Conservation (phyloP, 2,888 invertebrate genomes). For the Ryuthela nishihirai region DNA sequence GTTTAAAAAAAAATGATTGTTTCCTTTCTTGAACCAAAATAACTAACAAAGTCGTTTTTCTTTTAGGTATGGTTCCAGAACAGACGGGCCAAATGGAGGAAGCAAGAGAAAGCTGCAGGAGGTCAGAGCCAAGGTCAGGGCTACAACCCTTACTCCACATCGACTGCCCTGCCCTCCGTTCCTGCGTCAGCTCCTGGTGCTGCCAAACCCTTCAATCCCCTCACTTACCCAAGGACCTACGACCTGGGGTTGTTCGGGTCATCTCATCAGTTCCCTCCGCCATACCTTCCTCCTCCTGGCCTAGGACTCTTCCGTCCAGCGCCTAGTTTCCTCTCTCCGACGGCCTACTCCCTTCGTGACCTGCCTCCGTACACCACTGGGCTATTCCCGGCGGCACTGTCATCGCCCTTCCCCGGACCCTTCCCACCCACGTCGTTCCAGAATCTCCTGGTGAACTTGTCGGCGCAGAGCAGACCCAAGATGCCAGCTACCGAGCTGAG, state of each 20-base stretch:
- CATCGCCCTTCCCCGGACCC: constrained; percentile 28
- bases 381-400: constrained; percentile 20
- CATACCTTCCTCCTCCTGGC: constrained; percentile 32
- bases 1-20: too few species aligned
- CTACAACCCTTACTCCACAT: constrained; percentile 38
- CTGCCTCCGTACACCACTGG: constrained; percentile 18
- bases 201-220: constrained; percentile 24
- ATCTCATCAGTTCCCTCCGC: constrained; percentile 23
- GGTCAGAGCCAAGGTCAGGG: constrained; percentile 35
- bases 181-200: constrained; percentile 26
- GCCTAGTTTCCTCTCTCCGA: constrained; percentile 19
- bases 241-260: constrained; percentile 19
- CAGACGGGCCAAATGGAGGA: constrained; percentile 51
- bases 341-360: constrained; percentile 28
- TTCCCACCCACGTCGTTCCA: constrained; percentile 64
- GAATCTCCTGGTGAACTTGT: constrained; percentile 74
- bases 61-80: constrained; percentile 45
- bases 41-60: constrained; percentile 1
- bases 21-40: too few species aligned
- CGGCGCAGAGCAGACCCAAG: constrained; percentile 46
- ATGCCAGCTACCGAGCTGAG: constrained; percentile 24
- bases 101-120: constrained; percentile 43
- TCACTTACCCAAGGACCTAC: constrained; percentile 22
- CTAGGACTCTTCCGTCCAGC: constrained; percentile 23
- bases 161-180: constrained; percentile 23